phyloP scores from a whole-genome alignment of 2,113 vertebrate species.

The Urocitellus parryii region DNA sequence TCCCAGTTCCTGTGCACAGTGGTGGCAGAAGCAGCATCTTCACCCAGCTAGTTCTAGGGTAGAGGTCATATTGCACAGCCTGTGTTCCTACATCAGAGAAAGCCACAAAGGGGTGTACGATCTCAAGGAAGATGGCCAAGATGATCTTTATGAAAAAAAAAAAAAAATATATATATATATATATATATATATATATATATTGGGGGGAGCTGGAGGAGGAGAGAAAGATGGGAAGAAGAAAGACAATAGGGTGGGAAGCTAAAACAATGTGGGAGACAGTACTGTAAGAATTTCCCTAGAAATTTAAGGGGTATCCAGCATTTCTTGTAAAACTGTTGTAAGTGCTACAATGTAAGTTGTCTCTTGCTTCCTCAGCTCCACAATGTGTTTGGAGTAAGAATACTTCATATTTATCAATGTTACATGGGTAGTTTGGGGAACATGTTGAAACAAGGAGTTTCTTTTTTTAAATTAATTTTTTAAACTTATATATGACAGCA shows the following conservation, averaged over 20 bases:
- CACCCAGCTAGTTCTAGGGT: background rate
- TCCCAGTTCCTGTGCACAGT: background rate
- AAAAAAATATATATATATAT: too few relatives aligned
- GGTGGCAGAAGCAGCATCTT: background rate
- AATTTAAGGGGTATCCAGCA: too few relatives aligned
- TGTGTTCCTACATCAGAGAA: background rate
- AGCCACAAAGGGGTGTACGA: background rate
- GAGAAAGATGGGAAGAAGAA: background rate
- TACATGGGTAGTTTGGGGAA: background rate
- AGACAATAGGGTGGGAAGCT: background rate
- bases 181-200: background rate
- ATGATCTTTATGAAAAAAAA: background rate
- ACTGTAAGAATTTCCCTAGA: background rate
- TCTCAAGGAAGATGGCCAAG: background rate
- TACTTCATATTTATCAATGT: background rate
- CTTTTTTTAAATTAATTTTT: too few relatives aligned
- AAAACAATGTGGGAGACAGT: background rate
- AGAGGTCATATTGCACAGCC: accelerated
- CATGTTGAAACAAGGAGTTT: background rate
- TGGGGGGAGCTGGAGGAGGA: background rate
- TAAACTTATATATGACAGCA: too few relatives aligned
- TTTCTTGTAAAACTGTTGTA: background rate
- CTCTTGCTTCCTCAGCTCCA: background rate
- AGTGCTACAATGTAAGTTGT: background rate
- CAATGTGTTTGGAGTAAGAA: background rate